A percentile compares a stretch with the other conserved stretches of the same genome.
phyloP scores from a whole-genome alignment of 2,113 vertebrate genomes.

The Orthonyx spaldingii region DNA sequence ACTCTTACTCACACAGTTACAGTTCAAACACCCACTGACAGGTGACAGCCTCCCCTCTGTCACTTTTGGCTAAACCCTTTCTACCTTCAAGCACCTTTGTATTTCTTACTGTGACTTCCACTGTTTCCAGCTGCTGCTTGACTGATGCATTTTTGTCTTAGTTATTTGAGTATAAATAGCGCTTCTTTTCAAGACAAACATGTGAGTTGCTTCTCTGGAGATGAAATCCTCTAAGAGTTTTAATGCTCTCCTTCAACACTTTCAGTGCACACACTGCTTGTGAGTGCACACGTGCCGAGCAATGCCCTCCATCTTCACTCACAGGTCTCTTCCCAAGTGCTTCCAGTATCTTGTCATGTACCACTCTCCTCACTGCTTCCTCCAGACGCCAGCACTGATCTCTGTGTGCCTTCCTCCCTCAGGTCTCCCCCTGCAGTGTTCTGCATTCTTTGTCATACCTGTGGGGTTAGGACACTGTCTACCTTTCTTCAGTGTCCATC shows the following conservation, averaged over 20 bases:
- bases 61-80: neutral
- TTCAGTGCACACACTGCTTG: neutral
- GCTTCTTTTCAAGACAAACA: neutral
- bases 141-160: neutral
- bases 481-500: neutral
- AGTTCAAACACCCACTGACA: neutral
- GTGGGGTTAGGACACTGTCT: neutral
- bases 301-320: neutral
- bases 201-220: neutral
- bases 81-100: neutral
- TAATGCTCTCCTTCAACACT: neutral
- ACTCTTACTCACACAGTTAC: neutral
- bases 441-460: neutral
- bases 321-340: rapidly evolving
- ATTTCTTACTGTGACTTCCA: neutral
- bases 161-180: neutral
- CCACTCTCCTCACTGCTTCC: rapidly evolving
- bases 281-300: rapidly evolving
- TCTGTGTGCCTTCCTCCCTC: neutral
- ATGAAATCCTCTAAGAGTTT: neutral
- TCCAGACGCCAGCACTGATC: neutral
- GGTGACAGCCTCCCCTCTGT: neutral
- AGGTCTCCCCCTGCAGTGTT: neutral
- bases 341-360: neutral
- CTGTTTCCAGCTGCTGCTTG: neutral